phyloP scores from a whole-genome alignment of 2,888 invertebrate genomes.

The Ichneumoninae sp. region DNA sequence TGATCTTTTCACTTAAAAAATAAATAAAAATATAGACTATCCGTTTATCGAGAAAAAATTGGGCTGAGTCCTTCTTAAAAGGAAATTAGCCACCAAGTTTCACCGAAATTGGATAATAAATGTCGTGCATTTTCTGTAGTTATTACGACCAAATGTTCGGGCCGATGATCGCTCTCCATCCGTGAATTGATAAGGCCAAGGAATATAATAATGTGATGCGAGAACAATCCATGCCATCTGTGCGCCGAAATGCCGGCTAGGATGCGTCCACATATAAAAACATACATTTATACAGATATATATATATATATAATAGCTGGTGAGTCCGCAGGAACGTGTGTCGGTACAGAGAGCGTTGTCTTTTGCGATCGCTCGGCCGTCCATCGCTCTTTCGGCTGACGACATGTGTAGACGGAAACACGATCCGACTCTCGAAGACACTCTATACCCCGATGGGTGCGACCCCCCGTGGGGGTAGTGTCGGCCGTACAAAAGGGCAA shows the following conservation, averaged over 20 bases:
- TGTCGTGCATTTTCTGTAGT: background rate
- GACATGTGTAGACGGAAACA: constrained; percentile 81
- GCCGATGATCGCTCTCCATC: constrained; percentile 26
- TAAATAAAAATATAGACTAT: background rate
- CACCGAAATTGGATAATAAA: background rate
- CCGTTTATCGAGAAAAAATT: background rate
- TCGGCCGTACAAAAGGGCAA: constrained; percentile 65
- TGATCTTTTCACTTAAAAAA: background rate
- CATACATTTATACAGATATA: too few species aligned
- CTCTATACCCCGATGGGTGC: constrained; percentile 57
- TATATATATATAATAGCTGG: background rate
- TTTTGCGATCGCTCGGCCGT: constrained; percentile 72
- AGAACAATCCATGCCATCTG: constrained; percentile 69
- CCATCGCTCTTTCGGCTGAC: constrained; percentile 72
- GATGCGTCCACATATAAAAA: too few species aligned
- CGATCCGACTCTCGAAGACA: constrained; percentile 73
- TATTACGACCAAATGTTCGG: background rate
- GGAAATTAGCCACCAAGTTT: background rate
- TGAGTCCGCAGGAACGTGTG: constrained; percentile 9
- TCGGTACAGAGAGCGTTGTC: constrained; percentile 64
- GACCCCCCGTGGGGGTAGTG: constrained; percentile 38
- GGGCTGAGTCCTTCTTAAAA: background rate
- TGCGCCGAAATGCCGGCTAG: constrained; percentile 29
- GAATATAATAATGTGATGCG: constrained; percentile 41
- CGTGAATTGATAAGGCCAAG: constrained; percentile 49